A percentile compares a stretch with the other conserved stretches of the same genome.
Evolutionary conservation across 2,797 vertebrate species (phyloP).

Genomic region (Nyctibius grandis): DNA sequence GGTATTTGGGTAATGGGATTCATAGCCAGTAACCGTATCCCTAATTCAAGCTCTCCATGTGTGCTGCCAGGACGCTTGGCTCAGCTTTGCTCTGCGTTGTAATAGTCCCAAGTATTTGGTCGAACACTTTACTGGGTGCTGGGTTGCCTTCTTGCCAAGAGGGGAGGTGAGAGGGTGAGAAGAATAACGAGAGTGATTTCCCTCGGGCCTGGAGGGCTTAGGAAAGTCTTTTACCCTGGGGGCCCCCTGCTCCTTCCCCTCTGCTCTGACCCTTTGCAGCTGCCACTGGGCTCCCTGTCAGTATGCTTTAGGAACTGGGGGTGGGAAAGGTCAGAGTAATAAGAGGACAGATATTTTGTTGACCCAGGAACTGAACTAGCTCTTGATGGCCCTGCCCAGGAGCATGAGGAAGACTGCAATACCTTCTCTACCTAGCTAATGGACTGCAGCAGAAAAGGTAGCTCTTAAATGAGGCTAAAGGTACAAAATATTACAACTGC

Average conservation of each 20-base stretch:
- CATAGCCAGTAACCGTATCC: not conserved
- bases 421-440: not conserved
- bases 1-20: not conserved
- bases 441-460: not conserved
- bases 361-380: not conserved
- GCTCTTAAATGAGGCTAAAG: not conserved
- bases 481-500: not conserved
- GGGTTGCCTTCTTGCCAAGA: not conserved
- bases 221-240: not conserved
- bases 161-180: not conserved
- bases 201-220: not conserved
- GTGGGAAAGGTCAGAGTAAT: not conserved
- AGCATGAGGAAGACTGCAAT: not conserved
- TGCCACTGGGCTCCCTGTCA: not conserved
- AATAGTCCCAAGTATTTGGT: not conserved
- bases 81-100: not conserved
- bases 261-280: not conserved
- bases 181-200: not conserved
- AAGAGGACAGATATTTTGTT: not conserved
- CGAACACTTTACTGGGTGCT: not conserved
- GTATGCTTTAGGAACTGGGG: not conserved
- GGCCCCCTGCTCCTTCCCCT: not conserved
- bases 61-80: not conserved
- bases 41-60: not conserved
- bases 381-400: not conserved